phyloP scores from a whole-genome alignment of 2,888 invertebrate species.

The Gastrophysa polygoni region DNA sequence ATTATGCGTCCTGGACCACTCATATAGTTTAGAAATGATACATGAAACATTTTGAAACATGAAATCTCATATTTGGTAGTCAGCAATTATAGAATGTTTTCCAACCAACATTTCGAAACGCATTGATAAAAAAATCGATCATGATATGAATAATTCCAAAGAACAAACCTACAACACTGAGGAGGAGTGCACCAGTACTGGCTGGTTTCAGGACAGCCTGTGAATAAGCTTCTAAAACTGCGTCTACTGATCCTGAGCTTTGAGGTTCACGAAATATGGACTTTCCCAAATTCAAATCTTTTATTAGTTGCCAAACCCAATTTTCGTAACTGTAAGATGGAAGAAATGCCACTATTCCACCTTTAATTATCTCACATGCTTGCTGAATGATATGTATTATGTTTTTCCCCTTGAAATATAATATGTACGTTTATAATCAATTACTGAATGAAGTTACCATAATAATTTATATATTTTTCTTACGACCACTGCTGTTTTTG shows the following conservation, averaged over 20 bases:
- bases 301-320: conserved; percentile 69
- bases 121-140: no score
- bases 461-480: no score
- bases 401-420: conserved; percentile 42
- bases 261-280: conserved; percentile 79
- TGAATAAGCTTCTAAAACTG: conserved; percentile 72
- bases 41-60: no score
- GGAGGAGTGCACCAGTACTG: conserved; percentile 76
- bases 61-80: no score
- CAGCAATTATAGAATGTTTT: no score
- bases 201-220: conserved; percentile 59
- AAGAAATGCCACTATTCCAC: conserved; percentile 92
- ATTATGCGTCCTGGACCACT: no score
- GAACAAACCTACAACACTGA: conserved; percentile 85
- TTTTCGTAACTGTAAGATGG: conserved; percentile 91
- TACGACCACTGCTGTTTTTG: no score
- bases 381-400: conserved; percentile 68
- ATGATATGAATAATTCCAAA: neutral
- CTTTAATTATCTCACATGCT: conserved; percentile 79
- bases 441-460: no score
- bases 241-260: conserved; percentile 72
- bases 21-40: no score
- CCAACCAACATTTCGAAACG: no score
- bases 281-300: conserved; percentile 62
- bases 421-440: no score